Conservation (phyloP, 2,113 vertebrate species). For the Zosterops borbonicus region DNA sequence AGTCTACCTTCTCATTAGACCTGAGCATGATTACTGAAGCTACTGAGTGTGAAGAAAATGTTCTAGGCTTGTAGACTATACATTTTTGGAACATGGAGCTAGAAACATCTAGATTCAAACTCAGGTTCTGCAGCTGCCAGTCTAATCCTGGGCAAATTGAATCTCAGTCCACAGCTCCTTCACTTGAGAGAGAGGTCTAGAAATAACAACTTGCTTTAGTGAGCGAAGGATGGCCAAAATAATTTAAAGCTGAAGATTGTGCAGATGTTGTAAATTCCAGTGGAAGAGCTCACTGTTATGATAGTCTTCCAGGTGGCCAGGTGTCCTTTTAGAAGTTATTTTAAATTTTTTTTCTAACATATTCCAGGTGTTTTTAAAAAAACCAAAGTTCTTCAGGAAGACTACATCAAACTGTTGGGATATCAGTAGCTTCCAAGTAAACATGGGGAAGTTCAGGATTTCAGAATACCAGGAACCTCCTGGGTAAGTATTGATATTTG, state of each 20-base stretch:
- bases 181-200: not conserved
- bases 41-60: not conserved
- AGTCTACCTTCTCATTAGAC: not conserved
- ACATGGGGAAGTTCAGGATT: not conserved
- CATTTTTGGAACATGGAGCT: not conserved
- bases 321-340: not conserved
- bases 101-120: not conserved
- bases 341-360: not conserved
- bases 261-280: not conserved
- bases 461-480: not conserved
- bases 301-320: not conserved
- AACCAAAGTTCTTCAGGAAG: not conserved
- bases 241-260: not conserved
- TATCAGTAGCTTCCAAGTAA: not conserved
- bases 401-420: not conserved
- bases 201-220: not conserved
- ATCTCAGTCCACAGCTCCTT: not conserved
- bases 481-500: not conserved
- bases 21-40: not conserved
- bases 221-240: not conserved
- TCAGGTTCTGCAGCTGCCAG: not conserved
- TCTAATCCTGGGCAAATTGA: not conserved
- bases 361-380: not conserved
- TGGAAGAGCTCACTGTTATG: not conserved
- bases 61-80: not conserved